Evolutionary conservation across 2,888 invertebrate genomes (phyloP).

Genomic region (Blastobasis lacticolella): DNA sequence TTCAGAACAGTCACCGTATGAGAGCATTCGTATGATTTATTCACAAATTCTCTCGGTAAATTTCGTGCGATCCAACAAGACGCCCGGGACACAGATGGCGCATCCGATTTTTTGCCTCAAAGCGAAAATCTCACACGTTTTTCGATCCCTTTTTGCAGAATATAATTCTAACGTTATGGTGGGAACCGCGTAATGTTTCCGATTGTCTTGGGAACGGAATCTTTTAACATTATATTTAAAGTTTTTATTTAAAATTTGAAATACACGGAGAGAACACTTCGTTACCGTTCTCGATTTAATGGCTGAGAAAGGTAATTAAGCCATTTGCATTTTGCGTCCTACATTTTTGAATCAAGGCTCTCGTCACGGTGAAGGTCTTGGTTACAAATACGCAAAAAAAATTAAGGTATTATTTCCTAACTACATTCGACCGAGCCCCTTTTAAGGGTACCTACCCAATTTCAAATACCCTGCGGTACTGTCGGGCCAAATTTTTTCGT

Average conservation of each 20-base stretch:
- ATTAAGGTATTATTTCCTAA: background rate
- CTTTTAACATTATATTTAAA: background rate
- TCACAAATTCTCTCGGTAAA: conserved; percentile 38
- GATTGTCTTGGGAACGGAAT: conserved; percentile 3
- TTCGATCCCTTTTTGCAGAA: conserved; percentile 19
- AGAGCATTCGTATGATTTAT: conserved; percentile 38
- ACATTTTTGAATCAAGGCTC: no score
- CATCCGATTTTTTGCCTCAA: conserved; percentile 37
- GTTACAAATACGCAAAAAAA: no score
- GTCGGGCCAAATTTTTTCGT: background rate
- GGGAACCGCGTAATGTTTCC: conserved; percentile 4
- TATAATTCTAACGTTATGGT: conserved; percentile 4
- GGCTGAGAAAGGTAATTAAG: no score
- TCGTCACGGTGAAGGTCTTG: no score
- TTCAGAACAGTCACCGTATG: conserved; percentile 13
- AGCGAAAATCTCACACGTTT: conserved; percentile 38
- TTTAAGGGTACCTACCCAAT: background rate
- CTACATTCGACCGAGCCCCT: background rate
- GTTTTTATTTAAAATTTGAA: conserved; percentile 1
- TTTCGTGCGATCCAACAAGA: conserved; percentile 25
- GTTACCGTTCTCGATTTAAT: no score
- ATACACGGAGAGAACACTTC: background rate
- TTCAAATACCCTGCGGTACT: background rate
- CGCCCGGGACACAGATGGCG: conserved; percentile 43
- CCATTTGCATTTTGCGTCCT: no score